Conservation (phyloP, 2,888 invertebrate species). For the Fissipunctia ypsillon region DNA sequence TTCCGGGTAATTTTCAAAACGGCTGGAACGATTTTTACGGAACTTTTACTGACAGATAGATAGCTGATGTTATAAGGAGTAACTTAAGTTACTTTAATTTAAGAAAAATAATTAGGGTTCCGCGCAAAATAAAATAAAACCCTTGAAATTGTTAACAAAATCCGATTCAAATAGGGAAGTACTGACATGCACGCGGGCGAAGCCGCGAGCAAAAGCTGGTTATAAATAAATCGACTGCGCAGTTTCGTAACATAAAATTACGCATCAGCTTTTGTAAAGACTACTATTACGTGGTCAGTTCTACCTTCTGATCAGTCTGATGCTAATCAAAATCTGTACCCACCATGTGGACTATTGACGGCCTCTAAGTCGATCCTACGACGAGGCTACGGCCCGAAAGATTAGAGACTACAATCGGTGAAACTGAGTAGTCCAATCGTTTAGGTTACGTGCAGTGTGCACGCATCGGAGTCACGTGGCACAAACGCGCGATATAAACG, state of each 20-base stretch:
- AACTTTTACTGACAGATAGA: no score
- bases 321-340: not conserved
- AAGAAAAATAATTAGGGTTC: no score
- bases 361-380: not conserved
- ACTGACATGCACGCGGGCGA: no score
- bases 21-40: no score
- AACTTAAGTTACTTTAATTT: no score
- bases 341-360: not conserved
- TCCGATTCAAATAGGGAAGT: no score
- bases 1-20: no score
- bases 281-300: not conserved
- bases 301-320: not conserved
- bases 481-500: no score
- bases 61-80: no score
- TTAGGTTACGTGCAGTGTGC: not conserved
- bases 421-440: not conserved
- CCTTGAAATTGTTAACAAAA: no score
- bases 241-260: not conserved
- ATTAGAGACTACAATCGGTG: not conserved
- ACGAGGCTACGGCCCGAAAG: not conserved
- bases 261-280: not conserved
- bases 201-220: no score
- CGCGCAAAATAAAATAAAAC: no score
- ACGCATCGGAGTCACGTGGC: not conserved
- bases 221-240: not conserved